A percentile compares a stretch with the other conserved stretches of the same genome.
phyloP scores from a whole-genome alignment of 2,113 vertebrate species.

The Scatophagus argus region DNA sequence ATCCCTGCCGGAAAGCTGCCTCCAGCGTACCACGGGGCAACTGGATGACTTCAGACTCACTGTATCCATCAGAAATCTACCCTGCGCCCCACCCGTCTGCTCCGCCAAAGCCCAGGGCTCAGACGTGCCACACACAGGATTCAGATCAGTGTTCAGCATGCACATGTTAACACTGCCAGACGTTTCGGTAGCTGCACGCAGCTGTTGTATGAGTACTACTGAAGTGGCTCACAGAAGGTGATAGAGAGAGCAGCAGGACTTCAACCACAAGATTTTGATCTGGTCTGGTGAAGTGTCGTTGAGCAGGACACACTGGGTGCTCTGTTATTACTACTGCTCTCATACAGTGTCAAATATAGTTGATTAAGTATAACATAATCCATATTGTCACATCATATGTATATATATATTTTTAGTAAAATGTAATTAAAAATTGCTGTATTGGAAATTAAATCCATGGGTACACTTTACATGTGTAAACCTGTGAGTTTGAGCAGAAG shows the following conservation, averaged over 20 bases:
- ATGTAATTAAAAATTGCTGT: background rate
- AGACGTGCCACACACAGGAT: slow-evolving; percentile 65
- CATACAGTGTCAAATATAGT: background rate
- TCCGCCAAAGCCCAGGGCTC: slow-evolving; percentile 69
- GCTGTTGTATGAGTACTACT: slow-evolving; percentile 68
- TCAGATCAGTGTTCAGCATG: slow-evolving; percentile 55
- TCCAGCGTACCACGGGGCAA: slow-evolving; percentile 45
- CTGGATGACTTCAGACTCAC: slow-evolving; percentile 73
- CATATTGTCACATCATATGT: background rate
- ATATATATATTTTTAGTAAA: no score
- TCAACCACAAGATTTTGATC: background rate
- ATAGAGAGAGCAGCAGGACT: slow-evolving; percentile 31
- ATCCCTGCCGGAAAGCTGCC: slow-evolving; percentile 56
- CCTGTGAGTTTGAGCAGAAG: background rate
- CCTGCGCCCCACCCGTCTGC: slow-evolving; percentile 26
- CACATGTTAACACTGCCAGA: slow-evolving; percentile 60
- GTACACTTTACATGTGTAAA: background rate
- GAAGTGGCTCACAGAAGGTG: slow-evolving; percentile 51
- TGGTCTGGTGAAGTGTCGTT: slow-evolving; percentile 13
- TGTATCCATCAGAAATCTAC: slow-evolving; percentile 61
- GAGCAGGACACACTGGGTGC: background rate
- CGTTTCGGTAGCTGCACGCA: slow-evolving; percentile 59
- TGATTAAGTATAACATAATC: background rate
- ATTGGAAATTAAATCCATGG: background rate
- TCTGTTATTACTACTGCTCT: slow-evolving; percentile 1